These are phyloP conservation scores for Cladorhizidae sp. DNA, from an alignment of 37 sponge, comb jelly and placozoan genomes.

Conservation along the genomic window DNA sequence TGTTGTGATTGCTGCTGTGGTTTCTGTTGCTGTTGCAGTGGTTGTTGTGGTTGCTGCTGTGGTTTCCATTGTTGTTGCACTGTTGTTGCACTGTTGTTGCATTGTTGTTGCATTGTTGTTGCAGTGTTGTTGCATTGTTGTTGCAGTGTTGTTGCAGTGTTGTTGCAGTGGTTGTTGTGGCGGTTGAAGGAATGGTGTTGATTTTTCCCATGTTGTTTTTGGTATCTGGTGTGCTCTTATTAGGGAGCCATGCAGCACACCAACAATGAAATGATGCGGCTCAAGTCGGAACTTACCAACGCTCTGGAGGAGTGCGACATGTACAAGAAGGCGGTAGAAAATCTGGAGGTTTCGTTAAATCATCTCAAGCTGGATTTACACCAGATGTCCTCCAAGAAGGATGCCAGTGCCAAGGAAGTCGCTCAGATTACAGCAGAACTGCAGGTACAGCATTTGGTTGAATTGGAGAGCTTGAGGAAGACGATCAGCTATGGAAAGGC, in stretches of 20 bases:
- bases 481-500: background rate
- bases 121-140: too few relatives aligned
- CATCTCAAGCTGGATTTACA: background rate
- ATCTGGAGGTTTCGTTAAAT: background rate
- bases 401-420: background rate
- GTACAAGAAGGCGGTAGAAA: background rate
- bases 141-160: too few relatives aligned
- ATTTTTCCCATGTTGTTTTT: background rate
- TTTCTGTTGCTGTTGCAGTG: too few relatives aligned
- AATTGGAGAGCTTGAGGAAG: background rate
- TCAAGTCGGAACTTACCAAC: background rate
- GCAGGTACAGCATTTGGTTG: background rate
- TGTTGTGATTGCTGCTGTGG: too few relatives aligned
- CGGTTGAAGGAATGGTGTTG: too few relatives aligned
- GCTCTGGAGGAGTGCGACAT: background rate
- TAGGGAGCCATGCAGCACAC: background rate
- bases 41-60: too few relatives aligned
- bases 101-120: too few relatives aligned
- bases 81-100: too few relatives aligned
- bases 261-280: background rate
- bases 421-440: background rate
- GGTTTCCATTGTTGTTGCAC: too few relatives aligned
- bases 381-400: constrained; percentile 6
- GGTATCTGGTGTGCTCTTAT: too few relatives aligned
- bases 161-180: too few relatives aligned